Evolutionary conservation across 2,888 invertebrate genomes (phyloP).

Genomic region (Acanthosoma haemorrhoidale): DNA sequence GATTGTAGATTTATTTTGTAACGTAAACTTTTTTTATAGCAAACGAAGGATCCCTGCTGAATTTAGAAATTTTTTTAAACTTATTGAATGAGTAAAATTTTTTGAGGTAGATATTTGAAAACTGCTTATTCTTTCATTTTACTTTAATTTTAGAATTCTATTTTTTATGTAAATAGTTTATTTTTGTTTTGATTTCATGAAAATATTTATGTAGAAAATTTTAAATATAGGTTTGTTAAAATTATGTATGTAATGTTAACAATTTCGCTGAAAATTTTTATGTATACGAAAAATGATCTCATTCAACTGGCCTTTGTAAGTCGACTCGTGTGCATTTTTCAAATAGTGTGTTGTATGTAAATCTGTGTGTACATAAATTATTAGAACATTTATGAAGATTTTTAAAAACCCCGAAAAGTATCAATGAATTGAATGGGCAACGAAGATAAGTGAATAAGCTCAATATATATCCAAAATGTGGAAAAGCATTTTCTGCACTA

Average conservation of each 20-base stretch:
- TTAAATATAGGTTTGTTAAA: too few species aligned
- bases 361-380: constrained; percentile 10
- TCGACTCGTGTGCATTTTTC: constrained; percentile 9
- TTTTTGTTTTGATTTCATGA: too few species aligned
- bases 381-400: background rate
- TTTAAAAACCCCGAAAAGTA: constrained; percentile 5
- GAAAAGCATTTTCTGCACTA: constrained; percentile 2
- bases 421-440: constrained; percentile 29
- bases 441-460: constrained; percentile 22
- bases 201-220: too few species aligned
- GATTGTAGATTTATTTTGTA: background rate
- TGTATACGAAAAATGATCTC: constrained; percentile 29
- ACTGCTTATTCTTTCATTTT: too few species aligned
- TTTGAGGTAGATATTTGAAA: too few species aligned
- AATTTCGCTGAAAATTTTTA: background rate
- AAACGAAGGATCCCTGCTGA: too few species aligned
- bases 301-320: constrained; percentile 1
- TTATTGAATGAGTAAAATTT: too few species aligned
- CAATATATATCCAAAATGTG: background rate
- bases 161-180: too few species aligned
- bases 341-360: constrained; percentile 2
- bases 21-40: too few species aligned
- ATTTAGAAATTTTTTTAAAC: too few species aligned
- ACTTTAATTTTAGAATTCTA: too few species aligned
- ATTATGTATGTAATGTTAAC: background rate